These are phyloP conservation scores for Heterocephalus glaber DNA, from an alignment of 2,113 vertebrate species.

Conservation along the genomic window DNA sequence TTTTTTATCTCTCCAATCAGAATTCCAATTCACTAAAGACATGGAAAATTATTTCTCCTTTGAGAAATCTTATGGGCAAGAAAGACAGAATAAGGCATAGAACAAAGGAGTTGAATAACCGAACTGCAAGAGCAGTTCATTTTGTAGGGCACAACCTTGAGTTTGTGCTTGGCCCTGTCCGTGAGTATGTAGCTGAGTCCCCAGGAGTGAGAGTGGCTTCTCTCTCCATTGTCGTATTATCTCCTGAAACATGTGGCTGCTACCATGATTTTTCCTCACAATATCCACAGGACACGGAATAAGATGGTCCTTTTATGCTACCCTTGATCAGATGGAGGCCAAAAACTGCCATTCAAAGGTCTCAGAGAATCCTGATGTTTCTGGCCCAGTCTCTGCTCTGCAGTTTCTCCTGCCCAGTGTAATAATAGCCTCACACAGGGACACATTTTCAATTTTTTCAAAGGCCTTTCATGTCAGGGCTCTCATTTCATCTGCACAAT, in stretches of 20 bases:
- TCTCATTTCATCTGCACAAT: background rate
- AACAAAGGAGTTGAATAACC: background rate
- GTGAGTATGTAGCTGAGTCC: background rate
- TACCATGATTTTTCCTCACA: background rate
- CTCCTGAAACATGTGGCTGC: background rate
- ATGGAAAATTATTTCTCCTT: background rate
- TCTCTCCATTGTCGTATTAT: accelerated
- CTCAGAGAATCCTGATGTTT: background rate
- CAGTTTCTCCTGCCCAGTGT: background rate
- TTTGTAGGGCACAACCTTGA: background rate
- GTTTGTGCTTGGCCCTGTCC: background rate
- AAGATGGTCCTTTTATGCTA: background rate
- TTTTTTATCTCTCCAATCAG: background rate
- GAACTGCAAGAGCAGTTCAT: background rate
- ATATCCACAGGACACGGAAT: accelerated
- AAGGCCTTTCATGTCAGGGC: background rate
- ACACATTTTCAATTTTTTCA: conserved; percentile 15
- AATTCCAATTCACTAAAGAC: background rate
- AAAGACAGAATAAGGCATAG: background rate
- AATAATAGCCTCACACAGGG: background rate
- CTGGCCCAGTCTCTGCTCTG: background rate
- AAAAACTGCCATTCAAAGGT: background rate
- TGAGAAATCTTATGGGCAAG: background rate
- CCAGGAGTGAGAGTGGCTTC: background rate
- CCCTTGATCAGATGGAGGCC: background rate